A percentile compares a stretch with the other conserved stretches of the same genome.
Conservation (phyloP, 2,113 vertebrate species). For the Protobothrops mucrosquamatus region DNA sequence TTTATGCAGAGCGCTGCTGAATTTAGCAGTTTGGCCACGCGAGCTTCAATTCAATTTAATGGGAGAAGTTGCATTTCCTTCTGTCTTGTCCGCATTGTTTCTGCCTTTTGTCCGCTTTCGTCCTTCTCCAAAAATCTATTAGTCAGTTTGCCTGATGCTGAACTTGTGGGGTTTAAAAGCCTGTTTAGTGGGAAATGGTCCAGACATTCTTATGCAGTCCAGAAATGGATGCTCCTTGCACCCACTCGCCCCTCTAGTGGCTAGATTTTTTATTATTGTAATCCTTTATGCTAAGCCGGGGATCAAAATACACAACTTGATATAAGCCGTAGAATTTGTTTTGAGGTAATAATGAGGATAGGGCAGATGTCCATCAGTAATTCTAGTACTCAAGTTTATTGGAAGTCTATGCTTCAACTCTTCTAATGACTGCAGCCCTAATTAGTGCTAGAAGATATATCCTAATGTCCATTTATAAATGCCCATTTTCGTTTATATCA, state of each 20-base stretch:
- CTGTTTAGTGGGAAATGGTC: conserved; percentile 50
- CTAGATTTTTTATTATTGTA: conserved; percentile 1
- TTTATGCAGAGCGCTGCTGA: not conserved
- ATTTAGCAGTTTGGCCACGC: not conserved
- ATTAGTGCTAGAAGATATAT: not conserved
- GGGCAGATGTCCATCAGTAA: too few species aligned
- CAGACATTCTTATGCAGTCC: conserved; percentile 54
- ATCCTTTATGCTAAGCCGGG: not conserved
- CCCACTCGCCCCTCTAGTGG: conserved; percentile 1
- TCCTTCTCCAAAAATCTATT: not conserved
- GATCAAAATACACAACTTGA: not conserved
- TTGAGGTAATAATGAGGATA: not conserved
- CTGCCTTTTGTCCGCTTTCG: not conserved
- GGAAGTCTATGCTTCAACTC: not conserved
- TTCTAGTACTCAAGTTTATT: not conserved
- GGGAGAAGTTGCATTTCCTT: not conserved
- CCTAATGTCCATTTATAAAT: not conserved
- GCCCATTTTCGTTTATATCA: not conserved
- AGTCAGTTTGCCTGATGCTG: not conserved
- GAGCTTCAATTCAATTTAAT: not conserved
- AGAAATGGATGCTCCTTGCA: conserved; percentile 40
- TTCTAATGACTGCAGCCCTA: not conserved
- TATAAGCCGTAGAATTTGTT: not conserved
- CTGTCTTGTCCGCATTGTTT: not conserved
- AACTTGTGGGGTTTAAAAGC: not conserved